Evolutionary conservation across 2,888 invertebrate species (phyloP), one percentile per base, ranked within the genome.

Genomic region (Tiphia femorata): DNA sequence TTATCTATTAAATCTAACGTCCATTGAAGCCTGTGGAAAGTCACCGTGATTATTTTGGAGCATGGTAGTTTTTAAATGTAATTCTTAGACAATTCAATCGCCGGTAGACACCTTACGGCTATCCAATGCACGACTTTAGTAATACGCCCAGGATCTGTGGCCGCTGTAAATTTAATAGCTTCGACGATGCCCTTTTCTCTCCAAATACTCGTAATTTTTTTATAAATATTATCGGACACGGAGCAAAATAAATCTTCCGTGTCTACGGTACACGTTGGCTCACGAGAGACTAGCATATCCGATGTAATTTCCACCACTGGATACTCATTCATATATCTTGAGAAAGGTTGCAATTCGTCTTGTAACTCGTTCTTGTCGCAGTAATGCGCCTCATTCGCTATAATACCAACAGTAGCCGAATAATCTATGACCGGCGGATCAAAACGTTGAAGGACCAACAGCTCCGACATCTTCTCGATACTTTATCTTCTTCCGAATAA

Each of bases 161-260:
- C 86, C 1, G 82, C 80, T 6, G 91, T 89, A 2, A 89, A 86
- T 59, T 88, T 86, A 12, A 94, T 79, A 1, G 92, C 91, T 69
- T 91, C 91, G 6, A 87, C 75, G 59, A 91, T 87, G 0, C 94
- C 94, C 76, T 91, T 90, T 75, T 93, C 92, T 65, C 91, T 90
- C 87, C 91, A 93, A 0, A 90, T 89, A 77, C 91, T 90, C 0
- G 89, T 90, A 12, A 94, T 87, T 78, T 91, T 90, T 79, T 93
- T 93, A 0, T 92, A 83, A 42, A 92, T 87, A 56, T 91, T 89
- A 65, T 93, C 91, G 64, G 91, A 87, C 0, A 92, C 91, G 57
- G 83, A 90, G 76, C 88, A 86, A 81, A 87, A 90, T 37, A 89
- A 78, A 54, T 85, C 85, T 67, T 84, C 84, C 20, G 78, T 75